Evolutionary conservation across 2,797 vertebrate species (phyloP), one percentile per base, ranked within the genome.

Genomic region (Alcedo atthis): DNA sequence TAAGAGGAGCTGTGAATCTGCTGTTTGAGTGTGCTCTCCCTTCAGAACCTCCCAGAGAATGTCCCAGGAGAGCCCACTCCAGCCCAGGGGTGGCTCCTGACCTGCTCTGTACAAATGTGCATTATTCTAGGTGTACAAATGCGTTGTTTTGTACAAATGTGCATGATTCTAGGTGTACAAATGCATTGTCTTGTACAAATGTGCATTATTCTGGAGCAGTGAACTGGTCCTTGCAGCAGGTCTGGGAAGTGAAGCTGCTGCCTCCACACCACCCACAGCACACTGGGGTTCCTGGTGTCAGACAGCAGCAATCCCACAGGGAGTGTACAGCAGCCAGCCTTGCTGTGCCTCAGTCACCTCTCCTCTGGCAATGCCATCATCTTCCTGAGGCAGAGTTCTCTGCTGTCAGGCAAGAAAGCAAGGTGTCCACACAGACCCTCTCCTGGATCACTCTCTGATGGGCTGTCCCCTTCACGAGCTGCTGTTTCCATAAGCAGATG

Each of bases 1-100:
- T 32, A 54, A 49, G 61, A 73, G 17, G 1, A 1, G 2, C 17
- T 33, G 17, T 21, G 20, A 91, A 85, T 7, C 7, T 30, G 40
- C 30, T 82, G 18, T 85, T 78, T 49, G 42, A 42, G 20, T 74
- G 61, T 35, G 9, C 43, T 93, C 15, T 49, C 13, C 30, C 15
- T 69, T 69, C 48, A 53, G 88, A 81, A 32, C 45, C 45, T 63
- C 30, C 17, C 26, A 64, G 28, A 4, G 62, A 85, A 48, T 12
- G 1, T 49, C 51, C 66, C 77, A 46, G 33, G n/a, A 66, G 33
- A 69, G 51, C 15, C 5, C 0, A 0, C 30, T 73, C 70, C 57
- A 87, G 42, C 43, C 40, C 51, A 54, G 35, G 61, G 25, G 13
- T 33, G 14, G 6, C 8, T 76, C 13, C 2, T 17, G 21, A 9